Evolutionary conservation across 2,797 vertebrate genomes (phyloP).

Genomic region (Phylloscopus collybita): DNA sequence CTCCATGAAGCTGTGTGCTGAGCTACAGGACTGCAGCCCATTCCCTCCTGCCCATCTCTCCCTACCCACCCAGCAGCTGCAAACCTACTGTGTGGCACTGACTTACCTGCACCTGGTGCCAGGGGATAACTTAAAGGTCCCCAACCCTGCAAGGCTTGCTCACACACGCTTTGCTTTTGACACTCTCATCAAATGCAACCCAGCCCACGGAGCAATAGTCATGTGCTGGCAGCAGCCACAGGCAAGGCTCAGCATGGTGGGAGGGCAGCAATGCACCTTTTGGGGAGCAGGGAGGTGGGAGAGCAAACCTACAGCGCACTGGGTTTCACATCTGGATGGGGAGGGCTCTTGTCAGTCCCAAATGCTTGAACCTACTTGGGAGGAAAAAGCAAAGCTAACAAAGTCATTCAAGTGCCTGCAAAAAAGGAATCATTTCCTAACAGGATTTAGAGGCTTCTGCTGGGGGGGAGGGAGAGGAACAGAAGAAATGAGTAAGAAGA

Average conservation of each 20-base stretch:
- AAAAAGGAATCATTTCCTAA: not conserved
- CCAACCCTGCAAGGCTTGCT: not conserved
- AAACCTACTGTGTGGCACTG: not conserved
- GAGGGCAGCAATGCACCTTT: not conserved
- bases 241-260: not conserved
- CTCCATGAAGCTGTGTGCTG: not conserved
- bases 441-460: not conserved
- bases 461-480: not conserved
- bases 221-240: not conserved
- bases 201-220: not conserved
- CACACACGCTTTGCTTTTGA: not conserved
- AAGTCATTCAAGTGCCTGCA: not conserved
- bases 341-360: not conserved
- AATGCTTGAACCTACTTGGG: not conserved
- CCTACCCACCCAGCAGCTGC: not conserved
- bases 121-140: not conserved
- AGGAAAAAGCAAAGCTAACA: not conserved
- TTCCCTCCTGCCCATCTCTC: not conserved
- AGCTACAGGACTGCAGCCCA: not conserved
- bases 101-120: not conserved
- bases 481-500: constrained; percentile 25
- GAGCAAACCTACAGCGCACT: not conserved
- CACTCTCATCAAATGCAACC: not conserved
- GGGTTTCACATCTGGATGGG: fast-evolving
- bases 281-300: not conserved